Percentiles rank a stretch among this genome's conserved stretches.
Conservation (phyloP, 2,888 invertebrate genomes). For the Oxystoma pomonae region DNA sequence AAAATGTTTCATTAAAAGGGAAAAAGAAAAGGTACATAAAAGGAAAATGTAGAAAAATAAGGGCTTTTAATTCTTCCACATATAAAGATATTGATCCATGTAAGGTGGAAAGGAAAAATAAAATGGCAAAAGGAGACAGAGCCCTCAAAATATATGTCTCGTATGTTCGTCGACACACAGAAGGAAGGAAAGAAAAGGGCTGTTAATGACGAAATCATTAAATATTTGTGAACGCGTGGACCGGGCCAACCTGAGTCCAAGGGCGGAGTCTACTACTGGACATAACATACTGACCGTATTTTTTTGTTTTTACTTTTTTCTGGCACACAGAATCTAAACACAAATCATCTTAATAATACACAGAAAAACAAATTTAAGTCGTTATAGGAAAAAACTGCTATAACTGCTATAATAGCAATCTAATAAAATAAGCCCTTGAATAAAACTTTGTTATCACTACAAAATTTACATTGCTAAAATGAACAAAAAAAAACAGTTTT, state of each 20-base stretch:
- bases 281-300: not conserved
- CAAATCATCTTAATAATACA: too few species aligned
- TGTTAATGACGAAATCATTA: constrained; percentile 37
- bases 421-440: too few species aligned
- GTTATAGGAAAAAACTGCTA: too few species aligned
- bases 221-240: constrained; percentile 37
- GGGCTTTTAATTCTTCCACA: not conserved
- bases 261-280: not conserved
- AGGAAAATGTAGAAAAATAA: not conserved
- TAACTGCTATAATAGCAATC: too few species aligned
- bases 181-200: constrained; percentile 21
- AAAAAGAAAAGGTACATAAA: not conserved
- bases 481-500: too few species aligned
- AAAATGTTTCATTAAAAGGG: not conserved
- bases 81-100: constrained; percentile 1
- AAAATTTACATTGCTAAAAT: too few species aligned
- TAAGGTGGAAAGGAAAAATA: constrained; percentile 5
- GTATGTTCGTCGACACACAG: constrained; percentile 12
- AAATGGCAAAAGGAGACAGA: constrained; percentile 11
- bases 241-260: constrained; percentile 6
- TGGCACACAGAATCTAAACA: too few species aligned
- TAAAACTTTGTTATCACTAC: too few species aligned
- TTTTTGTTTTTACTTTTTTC: too few species aligned
- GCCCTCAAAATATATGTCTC: constrained; percentile 14
- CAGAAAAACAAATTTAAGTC: too few species aligned